These are phyloP conservation scores for Achlya flavicornis DNA, from an alignment of 2,888 invertebrate genomes.

Conservation along the genomic window DNA sequence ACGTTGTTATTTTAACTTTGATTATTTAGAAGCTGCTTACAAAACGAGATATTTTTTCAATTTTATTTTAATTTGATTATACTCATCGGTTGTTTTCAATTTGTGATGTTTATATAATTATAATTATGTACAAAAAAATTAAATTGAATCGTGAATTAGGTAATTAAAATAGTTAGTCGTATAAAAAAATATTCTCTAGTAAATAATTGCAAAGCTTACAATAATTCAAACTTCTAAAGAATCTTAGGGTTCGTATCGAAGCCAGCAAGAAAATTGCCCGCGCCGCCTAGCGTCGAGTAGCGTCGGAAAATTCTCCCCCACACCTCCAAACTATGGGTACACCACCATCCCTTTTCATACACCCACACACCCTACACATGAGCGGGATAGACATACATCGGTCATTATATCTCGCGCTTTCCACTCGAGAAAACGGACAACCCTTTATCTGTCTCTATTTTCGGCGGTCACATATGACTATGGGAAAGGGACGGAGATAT, in stretches of 20 bases:
- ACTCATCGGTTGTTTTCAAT: too few relatives aligned
- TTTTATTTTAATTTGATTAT: too few relatives aligned
- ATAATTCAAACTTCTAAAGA: constrained; percentile 12
- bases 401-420: constrained; percentile 67
- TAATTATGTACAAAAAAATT: too few relatives aligned
- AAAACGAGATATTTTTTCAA: background rate
- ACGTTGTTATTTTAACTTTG: background rate
- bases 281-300: constrained; percentile 81
- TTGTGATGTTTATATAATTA: too few relatives aligned
- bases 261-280: constrained; percentile 38
- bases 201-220: background rate
- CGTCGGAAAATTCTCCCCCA: constrained; percentile 55
- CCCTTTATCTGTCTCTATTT: constrained; percentile 78
- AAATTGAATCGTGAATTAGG: too few relatives aligned
- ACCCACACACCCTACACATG: constrained; percentile 73
- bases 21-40: background rate
- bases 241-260: constrained; percentile 29
- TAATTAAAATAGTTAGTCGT: background rate
- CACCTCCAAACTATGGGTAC: constrained; percentile 46
- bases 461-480: constrained; percentile 50
- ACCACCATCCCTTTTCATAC: constrained; percentile 73
- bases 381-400: constrained; percentile 75
- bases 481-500: constrained; percentile 63
- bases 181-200: too few relatives aligned
- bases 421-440: constrained; percentile 75